Percentiles rank a stretch among this genome's conserved stretches.
phyloP scores from a whole-genome alignment of 2,888 invertebrate species.

The Torymus tubicola region DNA sequence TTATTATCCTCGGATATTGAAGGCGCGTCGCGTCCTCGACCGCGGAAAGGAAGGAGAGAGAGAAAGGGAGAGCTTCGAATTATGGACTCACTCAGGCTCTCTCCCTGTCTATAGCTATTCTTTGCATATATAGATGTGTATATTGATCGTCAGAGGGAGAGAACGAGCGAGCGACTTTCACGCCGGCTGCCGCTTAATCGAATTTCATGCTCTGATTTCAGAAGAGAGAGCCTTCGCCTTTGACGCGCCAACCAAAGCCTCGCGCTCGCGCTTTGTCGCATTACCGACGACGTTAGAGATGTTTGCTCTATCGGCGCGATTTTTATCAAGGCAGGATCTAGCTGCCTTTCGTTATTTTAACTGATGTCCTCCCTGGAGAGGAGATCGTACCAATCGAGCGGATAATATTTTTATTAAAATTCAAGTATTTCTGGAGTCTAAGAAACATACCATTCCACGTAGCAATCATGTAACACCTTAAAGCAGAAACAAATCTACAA shows the following conservation, averaged over 20 bases:
- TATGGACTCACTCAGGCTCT: conserved; percentile 11
- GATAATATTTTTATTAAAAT: too few relatives aligned
- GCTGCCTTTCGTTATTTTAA: not conserved
- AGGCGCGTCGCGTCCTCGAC: not conserved
- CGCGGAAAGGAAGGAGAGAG: not conserved
- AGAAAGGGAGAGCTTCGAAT: conserved; percentile 3
- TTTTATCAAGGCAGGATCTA: not conserved
- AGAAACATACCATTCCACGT: too few relatives aligned
- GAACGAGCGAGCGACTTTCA: conserved; percentile 25
- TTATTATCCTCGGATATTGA: conserved; percentile 24
- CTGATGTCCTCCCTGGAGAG: too few relatives aligned
- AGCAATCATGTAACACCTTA: too few relatives aligned
- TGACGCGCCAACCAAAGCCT: conserved; percentile 11
- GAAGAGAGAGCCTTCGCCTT: conserved; percentile 9
- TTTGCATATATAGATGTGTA: not conserved
- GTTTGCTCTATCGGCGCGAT: conserved; percentile 8
- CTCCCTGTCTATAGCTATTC: not conserved
- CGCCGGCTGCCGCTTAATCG: conserved; percentile 24
- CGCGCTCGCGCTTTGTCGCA: not conserved
- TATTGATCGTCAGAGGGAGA: not conserved
- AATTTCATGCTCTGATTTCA: conserved; percentile 42
- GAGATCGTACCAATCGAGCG: too few relatives aligned
- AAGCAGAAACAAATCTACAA: too few relatives aligned
- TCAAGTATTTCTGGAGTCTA: too few relatives aligned
- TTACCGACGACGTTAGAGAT: not conserved